phyloP scores from a whole-genome alignment of 1,140 invertebrate genomes.

The Drosophila bipectinata region DNA sequence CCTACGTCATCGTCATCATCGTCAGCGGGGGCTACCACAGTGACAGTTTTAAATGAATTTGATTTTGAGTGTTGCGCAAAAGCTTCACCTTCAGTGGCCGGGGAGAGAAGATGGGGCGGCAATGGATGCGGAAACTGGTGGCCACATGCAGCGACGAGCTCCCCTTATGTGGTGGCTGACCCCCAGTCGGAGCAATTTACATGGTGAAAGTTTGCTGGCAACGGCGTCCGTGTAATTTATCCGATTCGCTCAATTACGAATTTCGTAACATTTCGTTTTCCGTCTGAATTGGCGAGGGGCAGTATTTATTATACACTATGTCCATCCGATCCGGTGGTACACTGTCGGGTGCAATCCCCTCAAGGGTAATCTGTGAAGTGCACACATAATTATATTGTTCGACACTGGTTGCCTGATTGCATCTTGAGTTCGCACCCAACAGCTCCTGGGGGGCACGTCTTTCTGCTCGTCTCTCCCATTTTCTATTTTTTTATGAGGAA shows the following conservation, averaged over 20 bases:
- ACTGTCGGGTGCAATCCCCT: constrained; percentile 8
- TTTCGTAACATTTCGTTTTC: constrained; percentile 48
- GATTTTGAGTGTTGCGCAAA: constrained; percentile 68
- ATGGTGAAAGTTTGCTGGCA: constrained; percentile 59
- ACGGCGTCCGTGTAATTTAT: constrained; percentile 65
- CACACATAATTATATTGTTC: constrained; percentile 12
- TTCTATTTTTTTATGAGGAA: constrained; percentile 7
- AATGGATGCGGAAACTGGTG: constrained; percentile 3
- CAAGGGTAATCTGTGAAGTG: constrained; percentile 19
- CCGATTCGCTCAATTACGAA: constrained; percentile 61
- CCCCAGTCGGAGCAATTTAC: constrained; percentile 53
- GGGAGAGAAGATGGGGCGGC: constrained; percentile 10
- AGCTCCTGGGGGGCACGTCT: constrained; percentile 1
- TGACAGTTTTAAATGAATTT: constrained; percentile 62
- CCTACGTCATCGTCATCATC: constrained; percentile 47
- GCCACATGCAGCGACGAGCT: constrained; percentile 9
- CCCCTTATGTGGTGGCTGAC: constrained; percentile 47
- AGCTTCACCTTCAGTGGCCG: constrained; percentile 47
- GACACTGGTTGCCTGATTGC: constrained; percentile 1
- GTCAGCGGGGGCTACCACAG: neutral
- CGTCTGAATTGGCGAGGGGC: neutral
- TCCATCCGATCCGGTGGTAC: neutral
- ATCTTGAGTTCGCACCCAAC: constrained; percentile 3
- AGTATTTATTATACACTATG: neutral
- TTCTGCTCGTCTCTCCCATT: neutral